Evolutionary conservation across 1,140 invertebrate genomes (phyloP), one percentile per base, ranked within the genome.

Genomic region (Pachypsylla venusta): DNA sequence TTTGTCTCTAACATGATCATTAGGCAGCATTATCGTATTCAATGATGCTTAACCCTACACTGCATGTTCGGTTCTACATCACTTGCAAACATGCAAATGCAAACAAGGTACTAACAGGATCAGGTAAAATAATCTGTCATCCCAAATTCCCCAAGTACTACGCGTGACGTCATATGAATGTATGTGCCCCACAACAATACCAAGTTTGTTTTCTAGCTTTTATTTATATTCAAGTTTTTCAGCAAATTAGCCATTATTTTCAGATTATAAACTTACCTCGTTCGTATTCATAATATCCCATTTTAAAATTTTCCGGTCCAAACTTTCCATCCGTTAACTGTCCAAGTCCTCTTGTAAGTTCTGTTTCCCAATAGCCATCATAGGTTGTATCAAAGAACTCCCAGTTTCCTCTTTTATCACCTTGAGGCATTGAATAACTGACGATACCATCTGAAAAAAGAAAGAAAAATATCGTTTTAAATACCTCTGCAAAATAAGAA

Each of bases 341-440:
- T 22, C 86, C 86, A 1, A 89, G 67, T 1, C 86, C 86, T 28
- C 77, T 74, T 7, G 72, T 69, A 59, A 79, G 65, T 65, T 79
- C 76, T 22, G 74, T 77, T 64, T 83, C 79, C 73, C 81, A 80
- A 58, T 77, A 70, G 10, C 88, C 87, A 70, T 92, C 88, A 69
- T 90, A 92, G 14, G 79, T 83, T 57, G 78, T 76, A 69, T 92
- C 88, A 65, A 81, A 84, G 64, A 92, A 79, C 68, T 89, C 83
- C 69, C 81, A 79, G 69, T 81, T 75, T 1, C 82, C 81, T 54
- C 84, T 75, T 59, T 77, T 77, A 60, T 85, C 77, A n/a, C 88
- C 89, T 66, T 89, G 84, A 2, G 84, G 84, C 79, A 88, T 86
- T 40, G 79, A 77, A 70, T 92, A 92, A 20, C 81, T 81, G n/a